Evolutionary conservation across 2,888 invertebrate genomes (phyloP), one percentile per base, ranked within the genome.

Genomic region (Cheilosia variabilis): DNA sequence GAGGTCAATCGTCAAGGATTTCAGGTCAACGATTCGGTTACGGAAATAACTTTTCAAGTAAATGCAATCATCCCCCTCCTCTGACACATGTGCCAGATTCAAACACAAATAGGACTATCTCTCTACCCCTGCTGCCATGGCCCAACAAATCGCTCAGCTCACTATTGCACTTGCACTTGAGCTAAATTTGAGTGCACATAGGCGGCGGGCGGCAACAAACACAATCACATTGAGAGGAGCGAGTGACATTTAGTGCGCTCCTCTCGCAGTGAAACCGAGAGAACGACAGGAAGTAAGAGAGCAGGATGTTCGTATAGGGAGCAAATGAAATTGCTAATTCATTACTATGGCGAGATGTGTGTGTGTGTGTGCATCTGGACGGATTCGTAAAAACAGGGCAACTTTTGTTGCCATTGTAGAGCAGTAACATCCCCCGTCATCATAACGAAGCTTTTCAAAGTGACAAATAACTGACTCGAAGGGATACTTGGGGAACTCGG

Each of bases 91-190:
- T 37, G 37, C 65, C 60, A 77, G 65, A 77, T 77, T 82, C 55
- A 9, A 9, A 69, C 43, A 65, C 65, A 72, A 65, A 58, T 60
- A 73, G 58, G 63, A 77, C 41, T 47, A 47, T n/a, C 31, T 53
- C 45, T 41, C 45, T 41, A 68, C 55, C 66, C 27, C 22, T 13
- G 24, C 60, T 15, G 22, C 52, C 13, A 34, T 43, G 17, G 4
- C 2, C 50, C 31, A 50, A 47, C 57, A 45, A 22, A 45, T 27
- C 45, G 22, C 52, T 62, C 41, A 69, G 52, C 34, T 65, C 57
- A 72, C 81, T 72, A 57, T 75, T 79, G 87, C 79, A 82, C 87
- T 87, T 87, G 87, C 87, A 87, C 87, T 87, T 87, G 87, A 83
- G 87, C 87, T 84, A 78, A 80, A 83, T 52, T 87, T 87, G 45